Evolutionary conservation across 2,888 invertebrate species (phyloP).

Genomic region (Dexiosoma caninum): DNA sequence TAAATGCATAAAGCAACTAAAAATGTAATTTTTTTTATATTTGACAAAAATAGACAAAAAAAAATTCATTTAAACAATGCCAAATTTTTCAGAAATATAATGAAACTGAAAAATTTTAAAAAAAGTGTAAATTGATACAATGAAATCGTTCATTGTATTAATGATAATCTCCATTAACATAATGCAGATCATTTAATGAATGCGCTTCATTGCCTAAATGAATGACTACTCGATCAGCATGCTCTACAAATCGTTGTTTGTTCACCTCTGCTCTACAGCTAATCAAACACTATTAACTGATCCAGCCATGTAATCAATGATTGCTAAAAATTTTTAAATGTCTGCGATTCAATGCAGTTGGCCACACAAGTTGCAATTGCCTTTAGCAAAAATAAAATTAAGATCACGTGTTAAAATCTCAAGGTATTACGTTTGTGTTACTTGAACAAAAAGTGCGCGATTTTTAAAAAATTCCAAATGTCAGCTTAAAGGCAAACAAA

Average conservation of each 20-base stretch:
- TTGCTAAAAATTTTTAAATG: slow-evolving; percentile 11
- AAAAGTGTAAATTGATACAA: too few relatives aligned
- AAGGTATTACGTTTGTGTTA: not conserved
- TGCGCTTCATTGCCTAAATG: too few relatives aligned
- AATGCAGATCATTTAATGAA: too few relatives aligned
- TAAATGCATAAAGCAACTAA: too few relatives aligned
- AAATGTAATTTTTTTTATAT: too few relatives aligned
- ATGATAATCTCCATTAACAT: too few relatives aligned
- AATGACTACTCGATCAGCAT: not conserved
- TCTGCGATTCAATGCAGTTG: slow-evolving; percentile 27
- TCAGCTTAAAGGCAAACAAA: slow-evolving; percentile 4
- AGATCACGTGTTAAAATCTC: slow-evolving; percentile 55
- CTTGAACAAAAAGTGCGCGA: not conserved
- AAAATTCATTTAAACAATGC: too few relatives aligned
- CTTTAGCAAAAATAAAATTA: slow-evolving; percentile 22
- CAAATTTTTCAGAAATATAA: too few relatives aligned
- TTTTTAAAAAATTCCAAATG: slow-evolving; percentile 41
- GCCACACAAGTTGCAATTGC: slow-evolving; percentile 47
- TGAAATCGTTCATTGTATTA: too few relatives aligned
- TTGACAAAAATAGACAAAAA: too few relatives aligned
- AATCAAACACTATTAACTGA: slow-evolving; percentile 14
- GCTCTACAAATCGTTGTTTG: not conserved
- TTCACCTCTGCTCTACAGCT: slow-evolving; percentile 4
- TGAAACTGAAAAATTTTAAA: not conserved
- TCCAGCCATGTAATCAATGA: slow-evolving; percentile 49